A percentile compares a stretch with the other conserved stretches of the same genome.
phyloP scores from a whole-genome alignment of 2,888 invertebrate species.

The Tryphoninae sp. region DNA sequence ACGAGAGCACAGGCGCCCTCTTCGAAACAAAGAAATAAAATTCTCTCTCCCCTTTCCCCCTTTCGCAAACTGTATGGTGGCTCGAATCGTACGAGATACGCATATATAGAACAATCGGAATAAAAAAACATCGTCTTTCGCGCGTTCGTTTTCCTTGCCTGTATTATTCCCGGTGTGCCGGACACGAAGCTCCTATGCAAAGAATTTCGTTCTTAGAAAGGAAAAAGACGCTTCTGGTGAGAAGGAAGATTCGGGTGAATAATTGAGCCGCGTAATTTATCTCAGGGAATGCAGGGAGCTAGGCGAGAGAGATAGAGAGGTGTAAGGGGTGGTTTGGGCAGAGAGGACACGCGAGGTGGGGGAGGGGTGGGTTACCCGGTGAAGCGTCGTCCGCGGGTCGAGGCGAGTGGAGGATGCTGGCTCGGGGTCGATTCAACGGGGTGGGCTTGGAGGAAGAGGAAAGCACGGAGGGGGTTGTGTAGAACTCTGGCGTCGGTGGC shows the following conservation, averaged over 20 bases:
- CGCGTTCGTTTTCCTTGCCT: conserved; percentile 16
- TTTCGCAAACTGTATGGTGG: conserved; percentile 19
- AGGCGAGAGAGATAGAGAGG: conserved; percentile 53
- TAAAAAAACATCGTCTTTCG: conserved; percentile 16
- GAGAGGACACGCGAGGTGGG: conserved; percentile 51
- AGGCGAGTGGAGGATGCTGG: conserved; percentile 53
- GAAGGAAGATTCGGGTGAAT: conserved; percentile 77
- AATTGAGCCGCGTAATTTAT: conserved; percentile 80
- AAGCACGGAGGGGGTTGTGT: conserved; percentile 28
- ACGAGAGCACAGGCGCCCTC: conserved; percentile 27
- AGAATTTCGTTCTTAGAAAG: not conserved
- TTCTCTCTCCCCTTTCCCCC: conserved; percentile 45
- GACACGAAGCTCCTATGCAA: not conserved
- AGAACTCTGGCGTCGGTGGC: conserved; percentile 59
- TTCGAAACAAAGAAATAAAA: conserved; percentile 65
- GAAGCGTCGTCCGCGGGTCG: conserved; percentile 58
- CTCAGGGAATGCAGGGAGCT: conserved; percentile 75
- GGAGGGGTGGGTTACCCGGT: conserved; percentile 56
- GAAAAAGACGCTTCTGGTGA: conserved; percentile 13
- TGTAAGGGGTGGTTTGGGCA: conserved; percentile 26
- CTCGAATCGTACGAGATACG: conserved; percentile 36
- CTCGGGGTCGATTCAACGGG: conserved; percentile 53
- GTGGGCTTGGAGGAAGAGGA: conserved; percentile 22
- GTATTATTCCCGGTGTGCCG: not conserved
- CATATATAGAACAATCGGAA: conserved; percentile 41